Evolutionary conservation across 2,888 invertebrate genomes (phyloP).

Genomic region (Acleris laterana): DNA sequence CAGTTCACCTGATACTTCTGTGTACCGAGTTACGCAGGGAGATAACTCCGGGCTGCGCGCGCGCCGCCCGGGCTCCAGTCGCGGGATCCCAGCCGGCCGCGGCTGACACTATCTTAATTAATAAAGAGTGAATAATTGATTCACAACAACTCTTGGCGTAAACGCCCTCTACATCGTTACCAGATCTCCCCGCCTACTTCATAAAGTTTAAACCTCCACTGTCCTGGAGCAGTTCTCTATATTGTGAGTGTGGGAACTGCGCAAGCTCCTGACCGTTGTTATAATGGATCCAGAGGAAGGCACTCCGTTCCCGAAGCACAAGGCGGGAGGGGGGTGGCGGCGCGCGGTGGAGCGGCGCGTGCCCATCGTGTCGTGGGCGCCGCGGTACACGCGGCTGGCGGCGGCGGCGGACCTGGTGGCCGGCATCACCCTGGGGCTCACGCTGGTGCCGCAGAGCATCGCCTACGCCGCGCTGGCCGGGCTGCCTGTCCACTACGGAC

Average conservation of each 20-base stretch:
- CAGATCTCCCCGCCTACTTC: no score
- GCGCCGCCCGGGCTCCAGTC: conserved; percentile 7
- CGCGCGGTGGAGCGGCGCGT: conserved; percentile 58
- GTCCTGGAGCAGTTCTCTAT: no score
- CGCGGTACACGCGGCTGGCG: conserved; percentile 87
- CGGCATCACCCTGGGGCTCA: conserved; percentile 94
- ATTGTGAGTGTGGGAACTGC: no score
- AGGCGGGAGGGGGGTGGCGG: conserved; percentile 44
- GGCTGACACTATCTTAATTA: conserved; percentile 12
- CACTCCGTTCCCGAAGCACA: conserved; percentile 40
- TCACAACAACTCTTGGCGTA: background rate
- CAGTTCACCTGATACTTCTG: conserved; percentile 27
- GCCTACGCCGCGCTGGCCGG: conserved; percentile 95
- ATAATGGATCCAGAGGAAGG: conserved; percentile 53
- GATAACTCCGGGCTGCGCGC: conserved; percentile 17
- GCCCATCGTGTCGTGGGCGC: conserved; percentile 87
- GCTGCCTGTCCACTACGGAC: conserved; percentile 94
- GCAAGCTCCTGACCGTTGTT: background rate
- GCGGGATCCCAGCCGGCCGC: conserved; percentile 11
- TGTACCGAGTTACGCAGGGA: conserved; percentile 27
- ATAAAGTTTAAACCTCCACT: no score
- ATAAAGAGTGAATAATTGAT: conserved; percentile 3
- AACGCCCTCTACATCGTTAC: no score
- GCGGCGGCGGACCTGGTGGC: conserved; percentile 93
- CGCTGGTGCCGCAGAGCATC: conserved; percentile 96